phyloP scores from a whole-genome alignment of 2,113 vertebrate species.

The Lepisosteus oculatus region DNA sequence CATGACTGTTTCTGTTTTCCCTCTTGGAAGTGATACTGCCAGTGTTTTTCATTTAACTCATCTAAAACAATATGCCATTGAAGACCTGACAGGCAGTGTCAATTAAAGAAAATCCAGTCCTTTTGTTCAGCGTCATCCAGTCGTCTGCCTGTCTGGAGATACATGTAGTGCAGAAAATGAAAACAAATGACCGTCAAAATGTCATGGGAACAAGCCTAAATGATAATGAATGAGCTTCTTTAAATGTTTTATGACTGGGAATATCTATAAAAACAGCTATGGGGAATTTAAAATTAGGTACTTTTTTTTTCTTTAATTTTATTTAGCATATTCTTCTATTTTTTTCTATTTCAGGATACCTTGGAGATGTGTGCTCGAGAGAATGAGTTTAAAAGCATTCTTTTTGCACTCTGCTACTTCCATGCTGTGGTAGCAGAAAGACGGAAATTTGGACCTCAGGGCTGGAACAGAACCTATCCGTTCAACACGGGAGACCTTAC shows the following conservation, averaged over 20 bases:
- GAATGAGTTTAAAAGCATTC: slow-evolving; percentile 87
- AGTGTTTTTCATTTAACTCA: slow-evolving; percentile 43
- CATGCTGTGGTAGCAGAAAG: slow-evolving; percentile 89
- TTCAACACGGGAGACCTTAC: slow-evolving; percentile 90
- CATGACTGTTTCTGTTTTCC: slow-evolving; percentile 44
- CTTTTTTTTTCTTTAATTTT: neutral
- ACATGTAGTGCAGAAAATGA: slow-evolving; percentile 27
- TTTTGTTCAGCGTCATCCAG: slow-evolving; percentile 42
- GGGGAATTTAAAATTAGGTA: neutral
- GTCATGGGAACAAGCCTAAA: slow-evolving; percentile 18
- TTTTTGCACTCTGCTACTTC: slow-evolving; percentile 92
- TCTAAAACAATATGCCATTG: slow-evolving; percentile 53
- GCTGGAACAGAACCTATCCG: slow-evolving; percentile 90
- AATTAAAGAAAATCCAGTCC: slow-evolving; percentile 58
- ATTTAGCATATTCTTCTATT: neutral
- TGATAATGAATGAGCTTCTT: slow-evolving; percentile 5
- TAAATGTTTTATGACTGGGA: neutral
- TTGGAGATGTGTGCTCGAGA: slow-evolving; percentile 88
- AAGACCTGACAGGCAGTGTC: slow-evolving; percentile 57
- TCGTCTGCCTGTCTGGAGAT: slow-evolving; percentile 35
- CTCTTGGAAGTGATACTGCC: slow-evolving; percentile 40
- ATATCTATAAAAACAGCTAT: neutral
- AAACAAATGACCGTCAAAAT: slow-evolving; percentile 27
- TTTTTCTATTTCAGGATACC: slow-evolving; percentile 74
- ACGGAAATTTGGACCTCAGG: slow-evolving; percentile 88